A percentile compares a stretch with the other conserved stretches of the same genome.
phyloP scores from a whole-genome alignment of 2,113 vertebrate species.

The Mesoclemmys tuberculata region DNA sequence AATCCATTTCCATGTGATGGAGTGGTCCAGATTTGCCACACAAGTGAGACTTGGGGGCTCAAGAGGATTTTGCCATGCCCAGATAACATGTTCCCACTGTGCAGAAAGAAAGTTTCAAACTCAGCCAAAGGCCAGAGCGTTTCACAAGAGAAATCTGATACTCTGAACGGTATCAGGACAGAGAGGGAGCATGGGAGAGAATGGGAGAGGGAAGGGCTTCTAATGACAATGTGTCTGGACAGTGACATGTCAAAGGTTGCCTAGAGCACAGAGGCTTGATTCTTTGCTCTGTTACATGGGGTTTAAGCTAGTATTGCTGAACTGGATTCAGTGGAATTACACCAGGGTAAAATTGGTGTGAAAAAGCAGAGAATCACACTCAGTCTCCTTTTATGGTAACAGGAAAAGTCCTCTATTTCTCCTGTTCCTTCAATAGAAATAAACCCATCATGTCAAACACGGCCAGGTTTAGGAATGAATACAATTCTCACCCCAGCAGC shows the following conservation, averaged over 20 bases:
- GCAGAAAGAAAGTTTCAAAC: not conserved
- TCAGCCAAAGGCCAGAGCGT: not conserved
- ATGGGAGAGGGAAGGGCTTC: not conserved
- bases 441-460: slow-evolving; percentile 48
- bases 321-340: not conserved
- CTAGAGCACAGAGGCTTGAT: not conserved
- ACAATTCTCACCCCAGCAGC: not conserved
- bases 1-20: not conserved
- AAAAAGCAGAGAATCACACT: slow-evolving; percentile 12
- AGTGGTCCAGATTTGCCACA: not conserved
- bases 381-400: slow-evolving; percentile 56
- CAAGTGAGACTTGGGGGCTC: not conserved
- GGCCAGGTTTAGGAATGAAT: slow-evolving; percentile 24
- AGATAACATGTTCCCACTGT: accelerated
- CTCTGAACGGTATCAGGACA: not conserved
- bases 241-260: not conserved
- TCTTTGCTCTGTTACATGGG: not conserved
- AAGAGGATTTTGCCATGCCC: not conserved
- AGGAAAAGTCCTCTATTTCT: slow-evolving; percentile 4
- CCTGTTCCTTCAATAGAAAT: slow-evolving; percentile 50
- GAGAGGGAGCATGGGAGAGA: not conserved
- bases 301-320: not conserved
- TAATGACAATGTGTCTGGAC: not conserved
- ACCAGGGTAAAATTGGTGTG: not conserved
- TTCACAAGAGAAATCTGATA: not conserved